phyloP scores from a whole-genome alignment of 2,113 vertebrate species.

The Rattus rattus region DNA sequence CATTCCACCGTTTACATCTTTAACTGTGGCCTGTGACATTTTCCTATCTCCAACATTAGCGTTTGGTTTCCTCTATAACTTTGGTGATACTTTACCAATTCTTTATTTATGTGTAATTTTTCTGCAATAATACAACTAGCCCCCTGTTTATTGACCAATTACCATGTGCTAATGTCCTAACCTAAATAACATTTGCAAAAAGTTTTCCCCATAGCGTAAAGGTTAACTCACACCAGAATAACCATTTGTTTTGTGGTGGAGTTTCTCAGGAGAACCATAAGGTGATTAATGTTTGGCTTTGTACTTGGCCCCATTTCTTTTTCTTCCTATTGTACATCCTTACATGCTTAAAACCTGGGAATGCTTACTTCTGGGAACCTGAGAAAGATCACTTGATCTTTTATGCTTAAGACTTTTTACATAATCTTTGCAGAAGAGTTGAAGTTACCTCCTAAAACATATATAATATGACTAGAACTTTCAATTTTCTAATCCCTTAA shows the following conservation, averaged over 20 bases:
- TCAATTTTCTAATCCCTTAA: neutral
- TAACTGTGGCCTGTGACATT: neutral
- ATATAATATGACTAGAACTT: neutral
- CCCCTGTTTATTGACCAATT: neutral
- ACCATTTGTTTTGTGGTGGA: neutral
- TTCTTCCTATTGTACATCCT: neutral
- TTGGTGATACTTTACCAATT: neutral
- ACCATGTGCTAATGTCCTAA: neutral
- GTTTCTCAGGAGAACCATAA: neutral
- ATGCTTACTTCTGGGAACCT: neutral
- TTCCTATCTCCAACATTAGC: neutral
- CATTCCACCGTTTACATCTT: neutral
- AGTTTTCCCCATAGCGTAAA: neutral
- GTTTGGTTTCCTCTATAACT: neutral
- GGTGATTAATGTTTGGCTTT: neutral
- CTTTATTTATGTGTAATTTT: slow-evolving; percentile 5
- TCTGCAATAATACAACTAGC: neutral
- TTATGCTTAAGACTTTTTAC: slow-evolving; percentile 4
- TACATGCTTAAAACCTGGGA: neutral
- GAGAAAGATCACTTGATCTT: neutral
- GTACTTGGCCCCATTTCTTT: neutral
- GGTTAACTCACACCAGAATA: neutral
- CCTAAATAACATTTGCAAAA: slow-evolving; percentile 1
- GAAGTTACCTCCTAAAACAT: neutral
- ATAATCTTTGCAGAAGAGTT: neutral